Evolutionary conservation across 2,113 vertebrate genomes (phyloP), one percentile per base, ranked within the genome.

Genomic region (Menura novaehollandiae): DNA sequence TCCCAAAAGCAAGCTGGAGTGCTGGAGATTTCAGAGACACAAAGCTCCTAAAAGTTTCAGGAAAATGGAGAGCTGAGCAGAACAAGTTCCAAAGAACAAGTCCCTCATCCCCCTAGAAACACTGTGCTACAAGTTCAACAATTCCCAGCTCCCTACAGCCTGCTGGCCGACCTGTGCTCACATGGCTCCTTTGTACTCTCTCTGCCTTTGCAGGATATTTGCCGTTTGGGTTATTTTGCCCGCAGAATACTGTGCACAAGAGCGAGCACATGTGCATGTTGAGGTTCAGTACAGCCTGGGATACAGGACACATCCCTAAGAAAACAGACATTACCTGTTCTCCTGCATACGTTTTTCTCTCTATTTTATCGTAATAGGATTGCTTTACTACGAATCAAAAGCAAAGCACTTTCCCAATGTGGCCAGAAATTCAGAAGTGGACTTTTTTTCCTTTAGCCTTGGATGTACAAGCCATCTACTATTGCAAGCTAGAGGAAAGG

Each of bases 101-200:
- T 10, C 32, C 26, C 41, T 16, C 37, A 46, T 37, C 19, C 56
- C 32, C 28, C 37, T 23, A 21, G 47, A 87, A 91, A 62, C 20
- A 56, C 13, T 12, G 15, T 1, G 2, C 16, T 63, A 13, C 10
- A 67, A 71, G 23, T 63, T 20, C 0, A 0, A n/a, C 8, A 51
- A 8, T 37, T 55, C 37, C 20, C 58, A 68, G 13, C 30, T 68
- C 84, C 35, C 21, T 11, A 51, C 14, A 43, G 49, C 8, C 58
- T 59, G 28, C 37, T 73, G 30, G 35, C 59, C 0, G 6, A 43
- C n/a, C 64, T 20, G 59, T 1, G 1, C 59, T 67, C 11, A 13
- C 4, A 0, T 1, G 7, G 62, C 9, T 33, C 20, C 69, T 66
- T 24, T 17, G 37, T 17, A 26, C 28, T 67, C 28, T 13, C 17